These are phyloP conservation scores for Peromyscus maniculatus DNA, from an alignment of 2,113 vertebrate genomes.

Conservation along the genomic window DNA sequence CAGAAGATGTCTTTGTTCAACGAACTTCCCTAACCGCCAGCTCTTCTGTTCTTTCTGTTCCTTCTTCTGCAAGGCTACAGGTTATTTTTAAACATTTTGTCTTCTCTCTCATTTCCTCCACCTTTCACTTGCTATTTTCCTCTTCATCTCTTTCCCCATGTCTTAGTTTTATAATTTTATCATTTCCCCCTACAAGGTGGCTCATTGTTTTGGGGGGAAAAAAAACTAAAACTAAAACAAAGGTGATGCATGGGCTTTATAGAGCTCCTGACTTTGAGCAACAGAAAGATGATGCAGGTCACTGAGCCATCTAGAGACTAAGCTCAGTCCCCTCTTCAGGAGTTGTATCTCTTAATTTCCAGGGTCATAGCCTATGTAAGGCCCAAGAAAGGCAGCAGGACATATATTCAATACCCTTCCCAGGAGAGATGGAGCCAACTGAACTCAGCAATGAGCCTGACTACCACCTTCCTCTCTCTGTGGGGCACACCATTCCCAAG, in stretches of 20 bases:
- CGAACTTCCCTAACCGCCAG: rapidly evolving
- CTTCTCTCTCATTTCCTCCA: background rate
- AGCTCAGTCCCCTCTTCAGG: background rate
- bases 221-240: background rate
- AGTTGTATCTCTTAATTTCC: background rate
- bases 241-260: background rate
- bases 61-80: background rate
- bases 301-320: background rate
- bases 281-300: background rate
- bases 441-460: background rate
- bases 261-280: background rate
- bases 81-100: background rate
- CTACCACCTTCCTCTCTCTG: rapidly evolving
- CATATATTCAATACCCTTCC: background rate
- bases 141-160: background rate
- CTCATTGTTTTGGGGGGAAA: background rate
- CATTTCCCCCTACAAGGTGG: background rate
- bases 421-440: background rate
- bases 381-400: background rate
- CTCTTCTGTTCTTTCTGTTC: background rate
- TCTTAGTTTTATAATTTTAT: background rate
- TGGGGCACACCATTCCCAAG: background rate
- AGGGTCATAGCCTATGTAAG: background rate
- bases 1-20: background rate
- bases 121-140: background rate